Percentiles rank a stretch among this genome's conserved stretches.
Evolutionary conservation across 2,888 invertebrate species (phyloP).

Genomic region (Suillia variegata): DNA sequence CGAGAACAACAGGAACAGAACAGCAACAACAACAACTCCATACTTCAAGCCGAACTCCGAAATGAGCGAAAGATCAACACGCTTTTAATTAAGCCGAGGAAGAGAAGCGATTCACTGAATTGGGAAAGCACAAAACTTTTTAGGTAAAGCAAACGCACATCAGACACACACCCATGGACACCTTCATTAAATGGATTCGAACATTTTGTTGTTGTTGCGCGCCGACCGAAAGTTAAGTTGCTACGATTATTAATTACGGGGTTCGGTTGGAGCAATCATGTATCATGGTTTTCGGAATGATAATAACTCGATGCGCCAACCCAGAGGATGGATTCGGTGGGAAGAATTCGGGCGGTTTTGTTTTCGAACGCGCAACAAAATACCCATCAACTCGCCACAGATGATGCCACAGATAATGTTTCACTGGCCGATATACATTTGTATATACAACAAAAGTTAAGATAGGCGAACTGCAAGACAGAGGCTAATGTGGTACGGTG

Average conservation of each 20-base stretch:
- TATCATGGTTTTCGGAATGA: constrained; percentile 41
- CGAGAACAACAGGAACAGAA: constrained; percentile 33
- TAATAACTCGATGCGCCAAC: constrained; percentile 44
- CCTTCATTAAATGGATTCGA: background rate
- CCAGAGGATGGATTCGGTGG: too few relatives aligned
- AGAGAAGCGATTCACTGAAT: background rate
- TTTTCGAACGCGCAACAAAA: too few relatives aligned
- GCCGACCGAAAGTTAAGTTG: constrained; percentile 34
- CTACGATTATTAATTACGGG: constrained; percentile 44
- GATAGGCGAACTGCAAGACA: too few relatives aligned
- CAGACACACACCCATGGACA: background rate
- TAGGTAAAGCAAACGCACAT: background rate
- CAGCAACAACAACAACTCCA: background rate
- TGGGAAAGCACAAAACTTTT: background rate
- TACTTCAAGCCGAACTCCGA: background rate
- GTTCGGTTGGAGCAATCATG: constrained; percentile 19
- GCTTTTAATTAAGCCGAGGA: constrained; percentile 17
- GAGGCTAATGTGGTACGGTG: background rate
- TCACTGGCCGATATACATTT: too few relatives aligned
- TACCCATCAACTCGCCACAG: too few relatives aligned
- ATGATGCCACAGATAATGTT: too few relatives aligned
- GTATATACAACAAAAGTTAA: too few relatives aligned
- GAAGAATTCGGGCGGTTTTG: too few relatives aligned
- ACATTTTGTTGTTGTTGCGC: constrained; percentile 7
- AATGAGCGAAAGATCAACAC: constrained; percentile 16